phyloP scores from a whole-genome alignment of 37 sponge, comb jelly and placozoan species.

The Hormiphora californensis region DNA sequence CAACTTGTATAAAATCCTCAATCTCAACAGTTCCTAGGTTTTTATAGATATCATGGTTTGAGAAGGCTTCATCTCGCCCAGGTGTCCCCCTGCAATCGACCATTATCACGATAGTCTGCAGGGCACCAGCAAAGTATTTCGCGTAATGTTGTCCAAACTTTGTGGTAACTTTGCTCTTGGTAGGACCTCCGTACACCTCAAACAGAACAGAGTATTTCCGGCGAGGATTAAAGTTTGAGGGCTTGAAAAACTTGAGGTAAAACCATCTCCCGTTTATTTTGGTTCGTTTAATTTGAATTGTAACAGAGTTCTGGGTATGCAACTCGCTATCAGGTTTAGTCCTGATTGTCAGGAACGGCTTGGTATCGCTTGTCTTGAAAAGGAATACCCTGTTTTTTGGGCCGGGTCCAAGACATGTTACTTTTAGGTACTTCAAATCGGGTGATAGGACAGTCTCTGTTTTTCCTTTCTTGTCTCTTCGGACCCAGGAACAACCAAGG shows the following conservation, averaged over 20 bases:
- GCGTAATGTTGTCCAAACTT: too few relatives aligned
- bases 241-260: conserved; percentile 1
- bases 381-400: background rate
- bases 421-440: background rate
- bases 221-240: background rate
- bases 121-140: too few relatives aligned
- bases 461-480: too few relatives aligned
- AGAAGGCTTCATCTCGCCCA: too few relatives aligned
- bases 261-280: background rate
- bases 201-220: background rate
- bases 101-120: too few relatives aligned
- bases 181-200: too few relatives aligned
- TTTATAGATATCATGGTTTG: background rate
- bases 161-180: too few relatives aligned
- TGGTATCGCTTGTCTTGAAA: background rate
- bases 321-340: background rate
- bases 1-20: background rate
- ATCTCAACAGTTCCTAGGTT: background rate
- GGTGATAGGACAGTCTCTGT: background rate
- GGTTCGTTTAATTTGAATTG: background rate
- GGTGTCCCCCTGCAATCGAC: too few relatives aligned
- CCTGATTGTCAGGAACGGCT: background rate
- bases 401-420: conserved; percentile 9
- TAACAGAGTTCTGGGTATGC: background rate
- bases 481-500: background rate